Evolutionary conservation across 2,113 vertebrate genomes (phyloP).

Genomic region (Saguinus midas): DNA sequence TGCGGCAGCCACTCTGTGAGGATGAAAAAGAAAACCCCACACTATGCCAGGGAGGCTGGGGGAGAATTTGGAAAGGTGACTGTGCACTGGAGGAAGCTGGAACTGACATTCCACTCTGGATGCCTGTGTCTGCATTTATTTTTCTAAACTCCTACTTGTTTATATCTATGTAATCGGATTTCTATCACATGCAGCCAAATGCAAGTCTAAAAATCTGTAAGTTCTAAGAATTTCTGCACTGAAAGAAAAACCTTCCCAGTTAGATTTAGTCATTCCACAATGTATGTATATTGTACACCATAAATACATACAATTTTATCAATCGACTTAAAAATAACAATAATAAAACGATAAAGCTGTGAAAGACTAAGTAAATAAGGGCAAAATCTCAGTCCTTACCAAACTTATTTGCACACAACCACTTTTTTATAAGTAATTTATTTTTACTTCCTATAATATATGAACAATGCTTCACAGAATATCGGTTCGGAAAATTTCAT

Average conservation of each 20-base stretch:
- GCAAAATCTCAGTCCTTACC: background rate
- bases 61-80: background rate
- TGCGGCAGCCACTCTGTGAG: background rate
- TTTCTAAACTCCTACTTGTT: background rate
- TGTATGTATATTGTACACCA: background rate
- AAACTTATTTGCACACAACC: background rate
- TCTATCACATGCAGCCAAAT: background rate
- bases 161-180: background rate
- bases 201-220: background rate
- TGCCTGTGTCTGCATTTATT: background rate
- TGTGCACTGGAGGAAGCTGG: too few species aligned
- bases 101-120: background rate
- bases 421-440: background rate
- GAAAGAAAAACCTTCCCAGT: background rate
- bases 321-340: background rate
- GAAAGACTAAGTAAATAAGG: background rate
- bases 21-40: background rate
- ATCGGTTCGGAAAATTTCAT: background rate
- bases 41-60: background rate
- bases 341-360: background rate
- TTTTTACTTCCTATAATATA: background rate
- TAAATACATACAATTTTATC: background rate
- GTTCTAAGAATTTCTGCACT: background rate
- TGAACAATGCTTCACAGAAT: background rate
- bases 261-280: background rate